These are phyloP conservation scores for Tupaia chinensis DNA, from an alignment of 2,113 vertebrate genomes.

Conservation along the genomic window DNA sequence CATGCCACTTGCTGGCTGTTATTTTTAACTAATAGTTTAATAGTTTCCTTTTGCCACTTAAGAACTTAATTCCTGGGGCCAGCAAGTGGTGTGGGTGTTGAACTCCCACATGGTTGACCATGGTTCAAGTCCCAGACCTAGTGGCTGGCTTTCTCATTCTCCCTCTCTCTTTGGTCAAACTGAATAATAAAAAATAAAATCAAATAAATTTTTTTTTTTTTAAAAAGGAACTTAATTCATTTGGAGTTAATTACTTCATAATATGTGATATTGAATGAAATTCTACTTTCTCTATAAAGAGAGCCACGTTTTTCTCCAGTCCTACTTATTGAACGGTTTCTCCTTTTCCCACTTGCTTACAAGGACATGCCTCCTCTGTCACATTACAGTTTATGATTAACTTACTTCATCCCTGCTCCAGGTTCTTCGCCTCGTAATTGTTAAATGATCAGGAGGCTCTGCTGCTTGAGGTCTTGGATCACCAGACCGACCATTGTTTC, in stretches of 20 bases:
- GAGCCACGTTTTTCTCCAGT: background rate
- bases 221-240: background rate
- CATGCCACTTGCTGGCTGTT: too few relatives aligned
- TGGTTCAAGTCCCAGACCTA: too few relatives aligned
- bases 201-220: too few relatives aligned
- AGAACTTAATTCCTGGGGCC: background rate
- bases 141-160: too few relatives aligned
- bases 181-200: too few relatives aligned
- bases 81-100: too few relatives aligned
- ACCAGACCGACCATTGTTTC: conserved; percentile 90
- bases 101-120: too few relatives aligned
- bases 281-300: background rate
- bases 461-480: conserved; percentile 92
- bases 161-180: too few relatives aligned
- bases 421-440: conserved; percentile 95
- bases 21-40: background rate
- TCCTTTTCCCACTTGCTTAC: background rate
- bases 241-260: background rate
- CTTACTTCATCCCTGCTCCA: conserved; percentile 99
- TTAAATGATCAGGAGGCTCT: conserved; percentile 93
- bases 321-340: background rate
- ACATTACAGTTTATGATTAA: background rate
- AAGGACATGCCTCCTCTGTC: background rate
- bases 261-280: background rate
- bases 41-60: background rate